Evolutionary conservation across 2,888 invertebrate species (phyloP), one percentile per base, ranked within the genome.

Genomic region (Pollenia griseotomentosa): DNA sequence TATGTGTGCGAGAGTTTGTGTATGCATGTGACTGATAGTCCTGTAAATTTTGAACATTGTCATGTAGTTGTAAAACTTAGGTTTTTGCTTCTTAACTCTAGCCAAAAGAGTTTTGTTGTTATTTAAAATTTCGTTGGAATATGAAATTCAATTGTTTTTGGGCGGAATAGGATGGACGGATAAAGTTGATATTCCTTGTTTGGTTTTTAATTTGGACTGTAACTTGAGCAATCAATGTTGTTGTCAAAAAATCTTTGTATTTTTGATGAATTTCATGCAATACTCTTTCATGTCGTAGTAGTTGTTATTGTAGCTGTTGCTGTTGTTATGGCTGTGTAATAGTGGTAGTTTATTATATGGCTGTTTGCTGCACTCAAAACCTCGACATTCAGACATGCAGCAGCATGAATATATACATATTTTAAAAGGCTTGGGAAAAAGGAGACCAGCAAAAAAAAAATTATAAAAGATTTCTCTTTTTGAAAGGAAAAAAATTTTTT

Each of bases 201-300:
- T 74, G 57, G 46, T 66, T 82, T 75, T 81, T 68, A 77, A 82
- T 71, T 82, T 68, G 51, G 68, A 74, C 74, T 83, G 83, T 57
- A 82, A 80, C 71, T 75, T 66, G 65, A 87, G 87, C 88, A 85
- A 85, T 88, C 85, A 88, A 83, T 87, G 85, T 83, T 83, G 73
- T 85, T 85, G 87, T 87, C 55, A 80, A 86, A 83, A 88, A 83
- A 66, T 66, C 68, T 86, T 73, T 80, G 40, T 71, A 61, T 77
- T 80, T 88, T 82, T 88, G 86, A 88, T 87, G 88, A 87, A 83
- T 88, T 88, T 87, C 74, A 77, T 65, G 77, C 81, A 86, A 84
- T 78, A 68, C 48, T 86, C 57, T 55, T 16, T 23, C 12, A 81
- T 81, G 55, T 65, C n/a, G 51, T 53, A n/a, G 16, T 51, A 48